phyloP scores from a whole-genome alignment of 1,140 invertebrate genomes.

The Drosophila setifemur region DNA sequence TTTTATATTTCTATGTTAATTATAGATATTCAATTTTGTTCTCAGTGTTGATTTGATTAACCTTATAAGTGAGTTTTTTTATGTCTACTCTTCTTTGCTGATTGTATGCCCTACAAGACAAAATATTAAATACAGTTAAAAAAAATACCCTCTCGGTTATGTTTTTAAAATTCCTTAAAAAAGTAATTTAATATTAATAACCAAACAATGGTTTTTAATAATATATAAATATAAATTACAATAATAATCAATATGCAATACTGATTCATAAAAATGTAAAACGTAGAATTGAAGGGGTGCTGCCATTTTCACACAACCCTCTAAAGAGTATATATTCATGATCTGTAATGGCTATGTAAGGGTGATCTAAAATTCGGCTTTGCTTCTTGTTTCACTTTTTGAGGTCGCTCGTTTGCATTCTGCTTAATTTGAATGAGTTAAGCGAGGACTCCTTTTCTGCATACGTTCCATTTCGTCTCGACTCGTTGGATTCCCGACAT shows the following conservation, averaged over 20 bases:
- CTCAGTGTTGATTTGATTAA: constrained; percentile 39
- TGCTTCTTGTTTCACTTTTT: not conserved
- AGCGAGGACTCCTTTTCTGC: not conserved
- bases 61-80: not conserved
- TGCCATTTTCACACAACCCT: too few relatives aligned
- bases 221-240: not conserved
- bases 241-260: too few relatives aligned
- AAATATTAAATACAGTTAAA: too few relatives aligned
- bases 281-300: too few relatives aligned
- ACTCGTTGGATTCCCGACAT: constrained; percentile 26
- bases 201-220: too few relatives aligned
- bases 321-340: too few relatives aligned
- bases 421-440: constrained; percentile 31
- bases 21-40: not conserved
- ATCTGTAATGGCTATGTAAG: too few relatives aligned
- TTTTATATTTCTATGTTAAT: too few relatives aligned
- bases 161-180: not conserved
- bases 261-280: too few relatives aligned
- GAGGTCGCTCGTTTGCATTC: constrained; percentile 9
- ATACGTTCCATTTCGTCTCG: constrained; percentile 22
- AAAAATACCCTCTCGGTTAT: not conserved
- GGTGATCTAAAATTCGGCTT: not conserved
- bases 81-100: not conserved
- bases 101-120: not conserved
- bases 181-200: not conserved